A percentile compares a stretch with the other conserved stretches of the same genome.
Conservation (phyloP, 2,113 vertebrate species). For the Pollimyrus isidori region DNA sequence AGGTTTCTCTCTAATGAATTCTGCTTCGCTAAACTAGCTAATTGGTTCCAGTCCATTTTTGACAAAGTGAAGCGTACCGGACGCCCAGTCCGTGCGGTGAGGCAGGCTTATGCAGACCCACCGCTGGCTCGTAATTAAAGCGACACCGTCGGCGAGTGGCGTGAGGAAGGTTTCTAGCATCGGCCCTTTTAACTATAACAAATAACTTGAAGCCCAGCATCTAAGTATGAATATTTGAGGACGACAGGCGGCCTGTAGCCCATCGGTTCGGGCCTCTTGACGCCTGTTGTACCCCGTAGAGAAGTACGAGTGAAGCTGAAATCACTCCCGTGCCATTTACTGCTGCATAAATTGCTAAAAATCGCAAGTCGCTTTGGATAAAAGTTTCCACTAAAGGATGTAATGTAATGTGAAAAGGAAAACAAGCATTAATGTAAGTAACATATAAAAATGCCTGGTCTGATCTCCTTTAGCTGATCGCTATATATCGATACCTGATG, state of each 20-base stretch:
- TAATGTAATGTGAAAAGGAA: conserved; percentile 4
- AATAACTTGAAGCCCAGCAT: not conserved
- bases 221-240: not conserved
- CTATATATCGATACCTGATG: not conserved
- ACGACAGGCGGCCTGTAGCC: not conserved
- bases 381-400: not conserved
- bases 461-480: not conserved
- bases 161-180: not conserved
- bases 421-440: conserved; percentile 3
- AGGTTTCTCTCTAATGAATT: conserved; percentile 12
- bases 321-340: not conserved
- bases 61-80: not conserved
- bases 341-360: not conserved
- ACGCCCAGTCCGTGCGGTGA: not conserved
- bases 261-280: not conserved
- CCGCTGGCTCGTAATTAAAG: not conserved
- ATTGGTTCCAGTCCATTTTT: conserved; percentile 9
- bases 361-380: not conserved
- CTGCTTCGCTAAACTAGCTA: not conserved
- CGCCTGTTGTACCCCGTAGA: not conserved
- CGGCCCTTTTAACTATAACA: not conserved
- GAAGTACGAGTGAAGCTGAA: not conserved
- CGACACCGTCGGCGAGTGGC: not conserved
- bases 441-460: not conserved
- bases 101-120: not conserved